These are phyloP conservation scores for Oreortyx pictus DNA, from an alignment of 2,797 vertebrate species.

Conservation along the genomic window DNA sequence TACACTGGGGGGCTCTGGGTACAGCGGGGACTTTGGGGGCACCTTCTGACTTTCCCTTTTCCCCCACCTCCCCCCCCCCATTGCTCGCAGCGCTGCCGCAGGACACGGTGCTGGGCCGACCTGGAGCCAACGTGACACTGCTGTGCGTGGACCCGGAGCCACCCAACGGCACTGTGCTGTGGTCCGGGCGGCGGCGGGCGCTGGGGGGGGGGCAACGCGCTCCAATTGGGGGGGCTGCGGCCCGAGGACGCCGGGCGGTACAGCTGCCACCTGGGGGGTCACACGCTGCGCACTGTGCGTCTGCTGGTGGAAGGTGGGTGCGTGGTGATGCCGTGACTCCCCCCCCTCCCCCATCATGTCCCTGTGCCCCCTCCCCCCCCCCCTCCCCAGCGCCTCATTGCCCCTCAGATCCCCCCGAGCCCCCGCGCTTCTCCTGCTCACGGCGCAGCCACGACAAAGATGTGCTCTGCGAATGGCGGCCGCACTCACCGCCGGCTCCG, in stretches of 20 bases:
- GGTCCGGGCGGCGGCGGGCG: not conserved
- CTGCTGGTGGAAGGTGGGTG: conserved; percentile 83
- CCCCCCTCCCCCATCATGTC: too few relatives aligned
- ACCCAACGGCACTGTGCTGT: not conserved
- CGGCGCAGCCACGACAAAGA: conserved; percentile 83
- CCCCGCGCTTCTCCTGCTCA: conserved; percentile 81
- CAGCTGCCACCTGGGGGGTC: conserved; percentile 75
- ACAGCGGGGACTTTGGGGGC: too few relatives aligned
- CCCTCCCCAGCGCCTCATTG: not conserved
- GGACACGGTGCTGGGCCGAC: not conserved
- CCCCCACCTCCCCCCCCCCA: too few relatives aligned
- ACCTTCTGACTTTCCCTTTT: not conserved
- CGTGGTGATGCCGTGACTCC: not conserved
- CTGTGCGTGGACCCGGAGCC: conserved; percentile 13
- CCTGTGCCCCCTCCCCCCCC: not conserved
- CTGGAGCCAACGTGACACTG: conserved; percentile 42
- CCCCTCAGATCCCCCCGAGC: conserved; percentile 81
- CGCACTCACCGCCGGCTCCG: not conserved
- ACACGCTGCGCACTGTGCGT: conserved; percentile 61
- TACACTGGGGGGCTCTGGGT: too few relatives aligned
- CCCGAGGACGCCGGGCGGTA: conserved; percentile 81
- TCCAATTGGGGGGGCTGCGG: conserved; percentile 35
- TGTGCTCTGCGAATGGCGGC: conserved; percentile 85
- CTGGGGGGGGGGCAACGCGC: not conserved
- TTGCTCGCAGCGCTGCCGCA: not conserved